A percentile compares a stretch with the other conserved stretches of the same genome.
These are phyloP conservation scores for Antedon mediterranea DNA, from an alignment of 53 echinoderm and acorn worm genomes.

Conservation along the genomic window DNA sequence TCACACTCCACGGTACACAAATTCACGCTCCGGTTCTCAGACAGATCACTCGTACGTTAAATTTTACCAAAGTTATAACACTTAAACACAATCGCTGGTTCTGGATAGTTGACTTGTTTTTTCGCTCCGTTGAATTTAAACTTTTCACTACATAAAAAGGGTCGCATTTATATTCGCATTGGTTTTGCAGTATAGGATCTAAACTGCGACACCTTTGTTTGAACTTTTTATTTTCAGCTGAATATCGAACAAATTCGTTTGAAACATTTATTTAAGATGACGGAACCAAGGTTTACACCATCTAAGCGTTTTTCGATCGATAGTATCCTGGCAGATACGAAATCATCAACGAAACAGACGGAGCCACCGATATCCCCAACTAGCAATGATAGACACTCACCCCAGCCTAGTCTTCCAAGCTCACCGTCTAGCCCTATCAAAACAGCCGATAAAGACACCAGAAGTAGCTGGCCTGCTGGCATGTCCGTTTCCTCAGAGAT, in stretches of 20 bases:
- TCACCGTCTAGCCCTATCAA: slow-evolving; percentile 8
- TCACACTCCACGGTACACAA: neutral
- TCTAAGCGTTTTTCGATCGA: slow-evolving; percentile 24
- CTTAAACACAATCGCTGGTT: neutral
- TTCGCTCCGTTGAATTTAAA: neutral
- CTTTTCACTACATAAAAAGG: neutral
- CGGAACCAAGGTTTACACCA: slow-evolving; percentile 8
- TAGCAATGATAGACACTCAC: neutral
- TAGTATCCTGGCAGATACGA: slow-evolving; percentile 21
- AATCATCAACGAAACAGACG: neutral
- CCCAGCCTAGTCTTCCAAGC: neutral
- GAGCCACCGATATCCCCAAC: slow-evolving; percentile 8
- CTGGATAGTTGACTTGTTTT: neutral
- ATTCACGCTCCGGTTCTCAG: neutral
- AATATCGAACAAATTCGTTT: neutral
- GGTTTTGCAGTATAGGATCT: no score
- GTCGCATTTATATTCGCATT: neutral
- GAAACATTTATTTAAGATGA: neutral
- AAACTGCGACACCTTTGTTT: neutral
- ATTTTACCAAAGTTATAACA: neutral
- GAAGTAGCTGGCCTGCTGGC: slow-evolving; percentile 10
- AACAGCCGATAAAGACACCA: neutral
- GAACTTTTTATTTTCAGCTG: neutral
- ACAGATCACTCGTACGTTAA: neutral
- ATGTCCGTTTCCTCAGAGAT: neutral